Conservation (phyloP, 2,113 vertebrate genomes). For the Spea bombifrons region DNA sequence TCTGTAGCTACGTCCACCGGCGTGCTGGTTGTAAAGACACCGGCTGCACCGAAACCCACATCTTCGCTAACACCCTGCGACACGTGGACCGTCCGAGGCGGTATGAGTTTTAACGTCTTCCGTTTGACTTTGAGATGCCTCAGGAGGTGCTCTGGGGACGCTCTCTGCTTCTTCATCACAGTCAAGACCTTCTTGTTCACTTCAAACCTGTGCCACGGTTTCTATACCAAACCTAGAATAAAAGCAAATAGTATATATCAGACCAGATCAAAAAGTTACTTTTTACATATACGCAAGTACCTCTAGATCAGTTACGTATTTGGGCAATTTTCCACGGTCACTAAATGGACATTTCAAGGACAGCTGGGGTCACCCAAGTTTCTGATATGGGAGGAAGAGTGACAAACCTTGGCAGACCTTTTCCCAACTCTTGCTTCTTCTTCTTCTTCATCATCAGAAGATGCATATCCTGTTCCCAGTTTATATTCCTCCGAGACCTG, state of each 20-base stretch:
- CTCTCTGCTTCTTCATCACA: conserved; percentile 58
- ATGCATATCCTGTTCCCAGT: too few relatives aligned
- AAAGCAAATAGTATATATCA: too few relatives aligned
- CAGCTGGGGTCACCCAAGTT: too few relatives aligned
- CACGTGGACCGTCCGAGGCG: conserved; percentile 51
- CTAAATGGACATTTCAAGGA: too few relatives aligned
- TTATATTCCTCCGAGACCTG: too few relatives aligned
- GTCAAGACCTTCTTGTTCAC: conserved; percentile 77
- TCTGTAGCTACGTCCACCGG: conserved; percentile 73
- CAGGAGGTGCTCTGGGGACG: conserved; percentile 52
- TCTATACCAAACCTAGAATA: conserved; percentile 89
- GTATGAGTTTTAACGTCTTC: conserved; percentile 51
- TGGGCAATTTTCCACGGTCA: too few relatives aligned
- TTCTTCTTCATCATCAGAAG: too few relatives aligned
- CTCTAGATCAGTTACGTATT: too few relatives aligned
- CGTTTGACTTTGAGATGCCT: conserved; percentile 49
- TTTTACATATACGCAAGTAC: too few relatives aligned
- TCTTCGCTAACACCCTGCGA: conserved; percentile 13
- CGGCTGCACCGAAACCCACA: not conserved
- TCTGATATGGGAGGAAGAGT: too few relatives aligned
- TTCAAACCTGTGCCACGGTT: conserved; percentile 85
- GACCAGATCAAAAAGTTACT: too few relatives aligned
- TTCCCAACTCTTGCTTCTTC: too few relatives aligned
- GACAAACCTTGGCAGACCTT: conserved; percentile 84
- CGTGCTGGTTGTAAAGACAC: not conserved